Evolutionary conservation across 2,888 invertebrate species (phyloP).

Genomic region (Agriopis leucophaearia): DNA sequence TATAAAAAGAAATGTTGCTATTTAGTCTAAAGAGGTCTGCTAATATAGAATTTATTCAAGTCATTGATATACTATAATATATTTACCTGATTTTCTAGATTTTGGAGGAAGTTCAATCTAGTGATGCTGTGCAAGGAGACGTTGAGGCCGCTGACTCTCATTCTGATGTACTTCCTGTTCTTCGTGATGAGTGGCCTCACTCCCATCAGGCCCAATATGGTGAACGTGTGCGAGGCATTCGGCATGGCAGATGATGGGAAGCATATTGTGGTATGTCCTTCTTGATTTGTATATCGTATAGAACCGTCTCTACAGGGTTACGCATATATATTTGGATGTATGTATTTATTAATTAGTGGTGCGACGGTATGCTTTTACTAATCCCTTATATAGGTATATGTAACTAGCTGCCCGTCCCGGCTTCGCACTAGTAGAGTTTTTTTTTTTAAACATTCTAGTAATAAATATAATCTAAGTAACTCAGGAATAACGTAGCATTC

Average conservation of each 20-base stretch:
- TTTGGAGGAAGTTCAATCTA: constrained; percentile 65
- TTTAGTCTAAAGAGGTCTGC: not conserved
- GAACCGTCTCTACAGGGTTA: no score
- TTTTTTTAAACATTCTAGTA: no score
- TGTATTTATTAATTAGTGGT: no score
- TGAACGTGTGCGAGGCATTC: constrained; percentile 80
- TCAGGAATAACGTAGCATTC: no score
- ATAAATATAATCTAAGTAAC: no score
- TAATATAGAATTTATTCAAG: not conserved
- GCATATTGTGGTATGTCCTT: constrained; percentile 71
- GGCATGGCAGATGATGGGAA: constrained; percentile 76
- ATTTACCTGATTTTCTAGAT: constrained; percentile 56
- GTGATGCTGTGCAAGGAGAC: constrained; percentile 84
- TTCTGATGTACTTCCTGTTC: constrained; percentile 82
- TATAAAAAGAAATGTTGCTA: not conserved
- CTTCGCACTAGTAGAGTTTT: no score
- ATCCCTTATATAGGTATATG: no score
- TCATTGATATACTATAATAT: not conserved
- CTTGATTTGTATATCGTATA: not conserved
- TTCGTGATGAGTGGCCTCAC: constrained; percentile 81
- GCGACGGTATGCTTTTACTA: no score
- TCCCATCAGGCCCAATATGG: constrained; percentile 83
- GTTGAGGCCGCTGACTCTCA: constrained; percentile 76
- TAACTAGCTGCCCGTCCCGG: no score
- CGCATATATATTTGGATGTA: no score